phyloP scores from a whole-genome alignment of 2,113 vertebrate genomes.

The Pithys albifrons region DNA sequence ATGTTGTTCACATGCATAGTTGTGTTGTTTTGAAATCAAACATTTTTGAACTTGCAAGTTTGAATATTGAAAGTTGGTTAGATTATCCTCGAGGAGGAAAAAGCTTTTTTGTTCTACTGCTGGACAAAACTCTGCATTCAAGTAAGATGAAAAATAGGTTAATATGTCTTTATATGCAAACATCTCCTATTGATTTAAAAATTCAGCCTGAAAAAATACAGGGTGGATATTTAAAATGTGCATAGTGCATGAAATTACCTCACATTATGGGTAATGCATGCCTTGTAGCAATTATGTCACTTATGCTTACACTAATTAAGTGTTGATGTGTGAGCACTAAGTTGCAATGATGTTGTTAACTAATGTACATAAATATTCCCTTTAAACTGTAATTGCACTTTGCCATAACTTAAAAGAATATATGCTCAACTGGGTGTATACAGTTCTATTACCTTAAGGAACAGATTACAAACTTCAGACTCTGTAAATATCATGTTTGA shows the following conservation, averaged over 20 bases:
- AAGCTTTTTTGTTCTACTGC: not conserved
- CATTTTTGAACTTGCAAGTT: not conserved
- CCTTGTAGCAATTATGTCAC: conserved; percentile 85
- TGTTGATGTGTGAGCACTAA: conserved; percentile 82
- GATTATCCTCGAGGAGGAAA: not conserved
- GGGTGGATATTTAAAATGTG: conserved; percentile 80
- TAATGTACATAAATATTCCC: conserved; percentile 84
- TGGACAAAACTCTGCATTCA: not conserved
- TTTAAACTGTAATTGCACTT: conserved; percentile 83
- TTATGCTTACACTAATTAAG: conserved; percentile 85
- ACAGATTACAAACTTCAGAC: conserved; percentile 9
- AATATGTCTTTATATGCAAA: conserved; percentile 58
- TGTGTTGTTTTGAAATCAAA: not conserved
- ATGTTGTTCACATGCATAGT: not conserved
- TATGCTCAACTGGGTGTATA: conserved; percentile 50
- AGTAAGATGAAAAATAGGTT: conserved; percentile 2
- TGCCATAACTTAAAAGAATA: conserved; percentile 68
- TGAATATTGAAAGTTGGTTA: not conserved
- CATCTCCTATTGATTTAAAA: conserved; percentile 75
- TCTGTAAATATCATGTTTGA: not conserved
- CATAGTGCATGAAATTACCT: conserved; percentile 83
- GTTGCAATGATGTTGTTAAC: conserved; percentile 83
- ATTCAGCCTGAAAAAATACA: conserved; percentile 64
- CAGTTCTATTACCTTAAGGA: conserved; percentile 36
- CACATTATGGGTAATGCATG: conserved; percentile 80